Base-by-base conservation (phyloP, 2,888 invertebrate species). In the Azorinus chamasolen region DNA sequence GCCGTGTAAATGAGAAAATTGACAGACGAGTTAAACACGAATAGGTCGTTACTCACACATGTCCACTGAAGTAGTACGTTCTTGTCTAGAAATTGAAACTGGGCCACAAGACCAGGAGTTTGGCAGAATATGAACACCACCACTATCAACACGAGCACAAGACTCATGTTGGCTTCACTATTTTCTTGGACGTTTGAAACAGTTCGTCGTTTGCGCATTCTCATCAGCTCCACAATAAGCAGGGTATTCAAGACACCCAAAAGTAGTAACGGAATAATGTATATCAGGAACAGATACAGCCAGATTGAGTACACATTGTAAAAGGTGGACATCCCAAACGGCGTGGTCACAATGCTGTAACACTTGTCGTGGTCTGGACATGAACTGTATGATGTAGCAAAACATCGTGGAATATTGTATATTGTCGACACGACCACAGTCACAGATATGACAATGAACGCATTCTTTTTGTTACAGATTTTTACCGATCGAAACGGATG, bases 91-190 rank as follows among this genome's bases (percentile, higher is more conserved):
- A 86, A 83, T 66, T 89, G 86, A 66, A 89, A 89, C 72, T 90
- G 90, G 6, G 89, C 85, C 12, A 90, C 79, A 18, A 90, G 80
- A 22, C 89, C 90, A 0, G 91, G 91, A 5, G 90, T 90, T 75
- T 91, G 92, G 77, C 92, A 92, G 39, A 89, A 83, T 54, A 92
- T 87, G 76, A 92, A 92, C n/a, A 90, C 88, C 18, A 91, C 85
- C 54, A 92, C 91, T 57, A 92, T 89, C 18, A 91, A 79, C 18
- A 92, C 87, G 22, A 92, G 81, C 50, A 91, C 89, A 32, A 91
- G 83, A 43, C 90, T 89, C 54, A 91, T 86, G 63, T 90, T 89
- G 4, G 90, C 87, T 75, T 91, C 91, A 72, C 88, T 88, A 54
- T 90, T 88, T n/a, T 85, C 86, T 48, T 88, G 86, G 50, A 87